Conservation (phyloP, 2,113 vertebrate genomes). For the Ophiodon elongatus region DNA sequence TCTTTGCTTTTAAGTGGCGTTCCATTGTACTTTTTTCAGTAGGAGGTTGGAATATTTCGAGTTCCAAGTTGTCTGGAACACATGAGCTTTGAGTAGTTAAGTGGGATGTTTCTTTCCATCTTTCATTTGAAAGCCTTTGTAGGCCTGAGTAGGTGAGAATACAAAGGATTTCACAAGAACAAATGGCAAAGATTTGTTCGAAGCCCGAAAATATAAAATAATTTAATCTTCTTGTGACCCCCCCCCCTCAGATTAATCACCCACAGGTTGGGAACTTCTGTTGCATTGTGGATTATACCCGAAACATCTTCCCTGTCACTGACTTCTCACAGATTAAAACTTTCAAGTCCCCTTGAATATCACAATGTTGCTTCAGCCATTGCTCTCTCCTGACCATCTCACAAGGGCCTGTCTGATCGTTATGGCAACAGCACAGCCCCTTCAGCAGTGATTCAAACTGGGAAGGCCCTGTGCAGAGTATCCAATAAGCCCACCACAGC, state of each 20-base stretch:
- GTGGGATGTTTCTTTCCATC: background rate
- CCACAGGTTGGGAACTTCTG: background rate
- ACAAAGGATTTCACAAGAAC: background rate
- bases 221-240: background rate
- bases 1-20: background rate
- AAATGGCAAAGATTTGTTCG: background rate
- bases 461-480: slow-evolving; percentile 48
- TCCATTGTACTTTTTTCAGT: background rate
- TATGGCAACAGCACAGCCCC: slow-evolving; percentile 62
- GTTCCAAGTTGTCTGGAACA: background rate
- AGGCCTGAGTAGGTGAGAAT: background rate
- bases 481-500: slow-evolving; percentile 71
- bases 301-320: background rate
- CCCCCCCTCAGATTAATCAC: background rate
- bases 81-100: background rate
- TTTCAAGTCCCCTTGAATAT: slow-evolving; percentile 23
- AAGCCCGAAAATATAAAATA: background rate
- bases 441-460: slow-evolving; percentile 62
- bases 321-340: slow-evolving; percentile 16
- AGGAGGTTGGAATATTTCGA: background rate
- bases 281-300: background rate
- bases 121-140: background rate
- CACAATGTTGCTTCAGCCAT: slow-evolving; percentile 45
- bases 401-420: slow-evolving; percentile 44
- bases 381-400: slow-evolving; percentile 46